Evolutionary conservation across 2,113 vertebrate species (phyloP).

Genomic region (Corapipo altera): DNA sequence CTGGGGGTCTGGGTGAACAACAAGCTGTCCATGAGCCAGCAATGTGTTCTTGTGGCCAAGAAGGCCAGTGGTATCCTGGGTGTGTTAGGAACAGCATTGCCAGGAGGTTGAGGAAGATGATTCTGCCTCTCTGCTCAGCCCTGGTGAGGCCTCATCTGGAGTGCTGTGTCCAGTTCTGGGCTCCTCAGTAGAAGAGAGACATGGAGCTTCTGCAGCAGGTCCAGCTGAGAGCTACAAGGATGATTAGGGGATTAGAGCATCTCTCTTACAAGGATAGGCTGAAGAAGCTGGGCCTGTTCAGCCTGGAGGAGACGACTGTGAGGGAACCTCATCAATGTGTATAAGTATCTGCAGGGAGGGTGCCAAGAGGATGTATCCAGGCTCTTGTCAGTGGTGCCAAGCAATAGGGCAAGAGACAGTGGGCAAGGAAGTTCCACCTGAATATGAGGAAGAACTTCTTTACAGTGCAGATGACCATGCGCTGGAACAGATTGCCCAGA

Average conservation of each 20-base stretch:
- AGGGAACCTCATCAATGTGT: neutral
- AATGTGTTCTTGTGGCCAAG: neutral
- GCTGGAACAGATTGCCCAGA: neutral
- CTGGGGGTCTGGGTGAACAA: neutral
- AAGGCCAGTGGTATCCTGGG: neutral
- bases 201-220: neutral
- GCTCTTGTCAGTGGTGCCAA: neutral
- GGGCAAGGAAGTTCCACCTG: neutral
- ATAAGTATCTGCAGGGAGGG: neutral
- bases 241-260: neutral
- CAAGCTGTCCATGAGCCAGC: neutral
- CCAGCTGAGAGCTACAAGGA: neutral
- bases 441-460: neutral
- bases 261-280: no score
- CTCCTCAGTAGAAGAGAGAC: neutral
- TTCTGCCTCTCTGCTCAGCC: neutral
- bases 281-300: neutral
- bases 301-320: neutral
- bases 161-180: neutral
- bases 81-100: neutral
- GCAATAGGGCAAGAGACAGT: neutral
- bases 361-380: neutral
- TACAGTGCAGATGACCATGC: rapidly evolving
- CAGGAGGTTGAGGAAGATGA: neutral
- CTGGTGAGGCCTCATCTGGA: neutral